Evolutionary conservation across 2,113 vertebrate genomes (phyloP), one percentile per base, ranked within the genome.

Genomic region (Desmodus rotundus): DNA sequence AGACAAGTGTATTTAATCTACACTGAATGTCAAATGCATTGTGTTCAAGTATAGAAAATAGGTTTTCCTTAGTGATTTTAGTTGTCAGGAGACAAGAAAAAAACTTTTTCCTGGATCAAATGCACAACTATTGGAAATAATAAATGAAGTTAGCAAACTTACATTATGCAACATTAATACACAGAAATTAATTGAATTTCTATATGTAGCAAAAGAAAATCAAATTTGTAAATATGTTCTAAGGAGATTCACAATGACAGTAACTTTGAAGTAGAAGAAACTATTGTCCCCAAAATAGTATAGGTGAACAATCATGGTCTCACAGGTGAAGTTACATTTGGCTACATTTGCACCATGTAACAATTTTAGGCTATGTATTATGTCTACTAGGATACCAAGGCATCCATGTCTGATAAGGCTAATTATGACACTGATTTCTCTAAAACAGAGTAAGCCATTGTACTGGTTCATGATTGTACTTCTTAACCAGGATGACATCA

Each of bases 381-480:
- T 41, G 1, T 78, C 7, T 36, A 84, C 4, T 26, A 73, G 6
- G 7, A 72, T 28, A 67, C 0, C 17, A 93, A 61, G 56, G 28
- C 9, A 33, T 9, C 1, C 33, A 8, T 33, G 14, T 56, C 15
- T 31, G 2, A 45, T 56, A 22, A 56, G 13, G 10, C 9, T 68
- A 68, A 43, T 2, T 47, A 22, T 68, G 12, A 10, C 1, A 67
- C 9, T 83, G 1, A 31, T 80, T 78, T n/a, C 12, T 61, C 31
- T 41, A 28, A 14, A 52, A 13, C 58, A 28, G 0, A 81, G 16
- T 14, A 80, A 76, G 2, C 7, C 7, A 11, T 88, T 7, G 54
- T 22, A 2, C 5, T 0, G 33, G 4, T 24, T 52, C 16, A 58
- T 47, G 31, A 52, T 11, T 61, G 16, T 0, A 26, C 4, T 15